Evolutionary conservation across 1,140 invertebrate species (phyloP).

Genomic region (Anastrepha obliqua): DNA sequence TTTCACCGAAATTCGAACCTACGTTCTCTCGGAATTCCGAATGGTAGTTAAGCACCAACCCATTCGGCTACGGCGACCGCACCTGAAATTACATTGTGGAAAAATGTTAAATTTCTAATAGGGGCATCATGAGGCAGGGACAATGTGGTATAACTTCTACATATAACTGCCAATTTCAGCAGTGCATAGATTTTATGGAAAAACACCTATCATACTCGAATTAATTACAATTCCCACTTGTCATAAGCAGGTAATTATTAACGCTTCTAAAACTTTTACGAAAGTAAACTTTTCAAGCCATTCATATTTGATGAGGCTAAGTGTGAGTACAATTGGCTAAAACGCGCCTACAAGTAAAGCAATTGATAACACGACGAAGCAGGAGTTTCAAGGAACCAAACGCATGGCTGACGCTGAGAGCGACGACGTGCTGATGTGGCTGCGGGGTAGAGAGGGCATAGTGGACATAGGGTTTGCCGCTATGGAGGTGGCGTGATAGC

Average conservation of each 20-base stretch:
- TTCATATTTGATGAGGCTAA: no score
- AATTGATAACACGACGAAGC: background rate
- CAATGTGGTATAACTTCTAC: no score
- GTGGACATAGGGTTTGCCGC: background rate
- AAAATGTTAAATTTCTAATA: no score
- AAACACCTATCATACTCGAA: background rate
- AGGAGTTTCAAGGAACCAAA: background rate
- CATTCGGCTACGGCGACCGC: no score
- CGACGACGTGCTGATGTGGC: background rate
- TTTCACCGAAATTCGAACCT: no score
- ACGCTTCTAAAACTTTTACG: constrained; percentile 10
- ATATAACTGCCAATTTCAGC: no score
- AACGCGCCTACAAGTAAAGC: background rate
- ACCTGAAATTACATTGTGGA: no score
- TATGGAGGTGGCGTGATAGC: background rate
- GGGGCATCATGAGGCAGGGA: no score
- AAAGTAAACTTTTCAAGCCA: background rate
- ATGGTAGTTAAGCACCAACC: no score
- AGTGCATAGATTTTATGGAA: no score
- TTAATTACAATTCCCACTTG: constrained; percentile 21
- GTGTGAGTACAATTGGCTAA: background rate
- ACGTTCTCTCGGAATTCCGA: no score
- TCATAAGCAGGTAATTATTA: constrained; percentile 28
- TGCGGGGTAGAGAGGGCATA: background rate
- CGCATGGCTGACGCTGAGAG: background rate